Evolutionary conservation across 2,888 invertebrate genomes (phyloP).

Genomic region (Lamellibrachia columna): DNA sequence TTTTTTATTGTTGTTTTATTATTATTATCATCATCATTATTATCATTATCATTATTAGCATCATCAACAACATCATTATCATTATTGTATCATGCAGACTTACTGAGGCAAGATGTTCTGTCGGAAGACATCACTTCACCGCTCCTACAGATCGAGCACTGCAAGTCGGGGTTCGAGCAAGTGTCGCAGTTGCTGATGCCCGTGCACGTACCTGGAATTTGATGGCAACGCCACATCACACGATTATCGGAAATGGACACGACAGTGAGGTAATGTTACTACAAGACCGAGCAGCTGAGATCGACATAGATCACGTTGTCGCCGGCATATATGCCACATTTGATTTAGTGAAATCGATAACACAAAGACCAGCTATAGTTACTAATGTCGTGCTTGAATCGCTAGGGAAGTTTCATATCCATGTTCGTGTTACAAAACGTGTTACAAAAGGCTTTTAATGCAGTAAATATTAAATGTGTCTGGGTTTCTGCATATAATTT

Average conservation of each 20-base stretch:
- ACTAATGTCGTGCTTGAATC: neutral
- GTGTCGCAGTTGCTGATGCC: conserved; percentile 18
- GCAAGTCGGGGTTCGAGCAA: conserved; percentile 34
- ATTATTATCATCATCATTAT: too few relatives aligned
- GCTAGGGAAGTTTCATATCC: neutral
- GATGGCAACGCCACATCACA: neutral
- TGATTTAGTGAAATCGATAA: neutral
- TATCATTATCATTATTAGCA: too few relatives aligned
- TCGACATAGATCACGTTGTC: neutral
- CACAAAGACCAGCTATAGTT: neutral
- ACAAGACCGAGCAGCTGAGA: neutral
- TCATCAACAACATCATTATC: too few relatives aligned
- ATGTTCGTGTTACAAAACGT: neutral
- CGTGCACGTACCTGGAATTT: neutral
- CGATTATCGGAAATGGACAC: neutral
- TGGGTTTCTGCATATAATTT: neutral
- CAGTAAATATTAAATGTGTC: neutral
- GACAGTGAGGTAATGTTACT: neutral
- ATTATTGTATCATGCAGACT: neutral
- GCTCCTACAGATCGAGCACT: conserved; percentile 31
- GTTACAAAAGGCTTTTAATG: neutral
- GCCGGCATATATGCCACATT: neutral
- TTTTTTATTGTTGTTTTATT: too few relatives aligned
- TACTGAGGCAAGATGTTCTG: conserved; percentile 33
- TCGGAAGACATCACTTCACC: conserved; percentile 33